Percentiles rank a stretch among this genome's conserved stretches.
phyloP scores from a whole-genome alignment of 2,888 invertebrate genomes.

The Latrodectus hesperus region DNA sequence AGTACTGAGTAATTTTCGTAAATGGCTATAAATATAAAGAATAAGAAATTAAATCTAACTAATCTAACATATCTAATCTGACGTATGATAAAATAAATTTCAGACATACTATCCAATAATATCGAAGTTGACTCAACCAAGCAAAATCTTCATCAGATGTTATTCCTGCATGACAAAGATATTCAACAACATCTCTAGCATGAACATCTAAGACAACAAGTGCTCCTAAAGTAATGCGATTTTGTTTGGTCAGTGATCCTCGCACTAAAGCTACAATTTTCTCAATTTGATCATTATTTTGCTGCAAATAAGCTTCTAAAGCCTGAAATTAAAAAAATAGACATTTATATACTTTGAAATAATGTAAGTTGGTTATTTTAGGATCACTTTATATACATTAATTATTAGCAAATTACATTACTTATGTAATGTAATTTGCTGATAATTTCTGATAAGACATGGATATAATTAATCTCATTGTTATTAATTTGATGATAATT shows the following conservation, averaged over 20 bases:
- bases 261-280: conserved; percentile 88
- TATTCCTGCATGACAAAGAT: conserved; percentile 73
- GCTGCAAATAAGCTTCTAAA: conserved; percentile 81
- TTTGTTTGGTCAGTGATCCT: conserved; percentile 75
- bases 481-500: no score
- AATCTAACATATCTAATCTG: no score
- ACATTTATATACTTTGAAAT: no score
- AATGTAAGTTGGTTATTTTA: no score
- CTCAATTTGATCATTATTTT: conserved; percentile 85
- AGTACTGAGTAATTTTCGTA: no score
- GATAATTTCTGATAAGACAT: no score
- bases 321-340: conserved; percentile 70
- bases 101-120: conserved; percentile 76
- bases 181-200: conserved; percentile 75
- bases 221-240: conserved; percentile 78
- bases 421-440: no score
- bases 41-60: no score
- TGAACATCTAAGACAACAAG: conserved; percentile 89
- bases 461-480: no score
- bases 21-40: no score
- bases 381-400: no score
- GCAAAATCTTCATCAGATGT: conserved; percentile 75
- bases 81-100: not conserved
- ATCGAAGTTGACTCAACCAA: conserved; percentile 76
- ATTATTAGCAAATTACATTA: no score